Base-by-base conservation (phyloP, 2,113 vertebrate genomes). In the Gymnorhina tibicen region DNA sequence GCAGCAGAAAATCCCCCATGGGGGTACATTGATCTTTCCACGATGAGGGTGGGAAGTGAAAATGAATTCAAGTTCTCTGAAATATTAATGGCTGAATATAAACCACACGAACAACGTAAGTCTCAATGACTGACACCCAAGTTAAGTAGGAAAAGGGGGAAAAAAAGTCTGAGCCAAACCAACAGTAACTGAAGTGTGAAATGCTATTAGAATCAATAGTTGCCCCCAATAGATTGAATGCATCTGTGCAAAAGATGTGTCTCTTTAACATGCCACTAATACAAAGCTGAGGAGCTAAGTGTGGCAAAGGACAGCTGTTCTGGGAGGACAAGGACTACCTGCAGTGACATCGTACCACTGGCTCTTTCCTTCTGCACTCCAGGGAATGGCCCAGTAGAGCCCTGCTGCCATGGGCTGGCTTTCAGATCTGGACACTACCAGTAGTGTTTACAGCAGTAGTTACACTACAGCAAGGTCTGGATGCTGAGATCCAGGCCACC, bases 31-130 rank as follows among this genome's bases (percentile, higher is more conserved):
- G 55, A 58, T 66, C 22, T 93, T 91, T 95, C 91, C 28, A 70
- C 19, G 0, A 33, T 66, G 63, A 47, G 88, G 95, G 94, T 70
- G 56, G 80, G 84, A 96, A 97, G 73, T 96, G 91, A 93, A 94
- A 95, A 95, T 35, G 76, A n/a, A 52, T 83, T 87, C 28, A 23
- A 85, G 49, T 81, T 83, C 81, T 95, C 63, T 91, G 78, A 86
- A 91, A 59, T 77, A 83, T 81, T 90, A 78, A 47, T 90, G 85
- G 15, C 47, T 91, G 53, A 87, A 85, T 52, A 41, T 59, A 91
- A 91, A 80, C 67, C 81, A 66, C 80, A 87, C 33, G 46, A 64
- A 50, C 53, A 92, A 59, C 42, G 19, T 35, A 67, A 85, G 49
- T 58, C 23, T 88, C 24, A 44, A 33, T 58, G 75, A 81, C 67